Conservation (phyloP, 2,888 invertebrate species). For the Laothoe populi region DNA sequence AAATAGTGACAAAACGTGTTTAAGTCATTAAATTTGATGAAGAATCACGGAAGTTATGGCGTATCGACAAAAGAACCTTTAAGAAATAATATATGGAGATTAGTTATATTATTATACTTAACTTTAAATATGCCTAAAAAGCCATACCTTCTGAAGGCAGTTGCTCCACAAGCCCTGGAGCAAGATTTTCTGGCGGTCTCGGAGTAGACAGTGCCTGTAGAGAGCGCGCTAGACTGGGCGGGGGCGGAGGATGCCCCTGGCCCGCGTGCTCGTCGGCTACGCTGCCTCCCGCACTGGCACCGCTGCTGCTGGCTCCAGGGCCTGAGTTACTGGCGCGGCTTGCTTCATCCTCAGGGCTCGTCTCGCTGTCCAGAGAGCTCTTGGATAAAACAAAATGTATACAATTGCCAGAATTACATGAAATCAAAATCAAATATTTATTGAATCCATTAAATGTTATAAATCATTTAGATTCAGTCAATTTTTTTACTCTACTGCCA, state of each 20-base stretch:
- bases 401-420: no score
- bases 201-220: slow-evolving; percentile 86
- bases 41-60: no score
- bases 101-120: no score
- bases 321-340: slow-evolving; percentile 69
- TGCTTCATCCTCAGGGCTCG: slow-evolving; percentile 76
- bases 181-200: slow-evolving; percentile 83
- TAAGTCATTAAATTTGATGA: no score
- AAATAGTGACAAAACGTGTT: no score
- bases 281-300: slow-evolving; percentile 41
- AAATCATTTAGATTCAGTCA: no score
- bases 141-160: slow-evolving; percentile 89
- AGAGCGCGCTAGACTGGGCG: slow-evolving; percentile 85
- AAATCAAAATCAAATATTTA: no score
- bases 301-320: slow-evolving; percentile 61
- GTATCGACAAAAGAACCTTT: no score
- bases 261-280: slow-evolving; percentile 49
- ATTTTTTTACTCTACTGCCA: no score
- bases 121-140: no score
- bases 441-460: no score
- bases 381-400: slow-evolving; percentile 39
- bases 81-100: no score
- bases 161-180: slow-evolving; percentile 87
- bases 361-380: slow-evolving; percentile 78
- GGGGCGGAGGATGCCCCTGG: slow-evolving; percentile 69